Evolutionary conservation across 1,140 invertebrate genomes (phyloP), one percentile per base, ranked within the genome.

Genomic region (Propsilocerus akamusi): DNA sequence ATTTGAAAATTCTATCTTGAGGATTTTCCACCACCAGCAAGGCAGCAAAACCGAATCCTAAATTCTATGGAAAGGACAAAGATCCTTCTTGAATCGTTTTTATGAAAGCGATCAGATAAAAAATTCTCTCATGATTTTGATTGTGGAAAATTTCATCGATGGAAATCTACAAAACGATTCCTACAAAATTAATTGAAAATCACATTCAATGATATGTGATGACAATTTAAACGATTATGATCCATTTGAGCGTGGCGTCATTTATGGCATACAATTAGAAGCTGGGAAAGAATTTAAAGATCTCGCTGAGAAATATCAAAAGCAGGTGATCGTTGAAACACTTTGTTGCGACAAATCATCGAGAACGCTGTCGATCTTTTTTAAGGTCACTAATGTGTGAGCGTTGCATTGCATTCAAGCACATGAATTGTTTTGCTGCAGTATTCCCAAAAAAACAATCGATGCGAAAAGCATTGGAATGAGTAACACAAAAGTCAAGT

Each of bases 401-500:
- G 12, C 6, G n/a, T n/a, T n/a, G n/a, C n/a, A 26, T 24, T 24
- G n/a, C n/a, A n/a, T n/a, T n/a, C n/a, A n/a, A n/a, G n/a, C n/a
- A n/a, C n/a, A n/a, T n/a, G n/a, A n/a, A n/a, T n/a, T n/a, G n/a
- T n/a, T n/a, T n/a, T n/a, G n/a, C n/a, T 20, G 14, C 26, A 14
- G 14, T 30, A n/a, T n/a, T n/a, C n/a, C n/a, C 20, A 4, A 6
- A 22, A 47, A 47, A 25, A 8, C 5, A 22, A n/a, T 6, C 23
- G 25, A 24, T 47, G 8, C 46, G 12, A 20, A 5, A 2, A 41
- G 8, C 20, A 48, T 56, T 0, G 46, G 58, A 1, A 50, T n/a
- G n/a, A 47, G n/a, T 54, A n/a, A n/a, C n/a, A n/a, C n/a, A n/a
- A 56, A 3, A 56, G 54, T 14, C 56, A 55, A 0, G 12, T 20